Percentiles rank a stretch among this genome's conserved stretches.
These are phyloP conservation scores for Mythimna vitellina DNA, from an alignment of 2,888 invertebrate genomes.

Conservation along the genomic window DNA sequence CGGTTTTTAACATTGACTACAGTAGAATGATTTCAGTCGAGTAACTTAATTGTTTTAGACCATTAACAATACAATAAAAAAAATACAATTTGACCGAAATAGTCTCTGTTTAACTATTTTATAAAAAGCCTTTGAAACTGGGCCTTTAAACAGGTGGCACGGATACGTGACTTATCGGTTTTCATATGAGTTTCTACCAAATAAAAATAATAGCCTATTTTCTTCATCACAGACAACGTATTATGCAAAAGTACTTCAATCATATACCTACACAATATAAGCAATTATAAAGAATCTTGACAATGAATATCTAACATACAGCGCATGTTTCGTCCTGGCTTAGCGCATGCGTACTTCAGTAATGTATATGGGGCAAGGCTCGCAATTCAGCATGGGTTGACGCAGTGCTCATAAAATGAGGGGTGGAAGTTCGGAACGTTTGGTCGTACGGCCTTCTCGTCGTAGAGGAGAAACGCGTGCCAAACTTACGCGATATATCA, in stretches of 20 bases:
- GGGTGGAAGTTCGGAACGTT: constrained; percentile 87
- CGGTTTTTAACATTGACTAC: no score
- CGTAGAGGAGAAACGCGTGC: constrained; percentile 85
- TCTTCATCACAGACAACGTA: not conserved
- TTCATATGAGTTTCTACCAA: not conserved
- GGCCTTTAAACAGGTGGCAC: no score
- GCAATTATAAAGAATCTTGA: constrained; percentile 22
- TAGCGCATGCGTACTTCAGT: constrained; percentile 71
- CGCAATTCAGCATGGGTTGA: constrained; percentile 85
- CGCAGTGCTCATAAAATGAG: constrained; percentile 85
- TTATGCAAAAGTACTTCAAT: constrained; percentile 1
- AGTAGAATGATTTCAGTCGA: no score
- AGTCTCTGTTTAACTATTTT: no score
- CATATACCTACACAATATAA: not conserved
- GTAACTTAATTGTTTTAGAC: no score
- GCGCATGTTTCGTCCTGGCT: constrained; percentile 76
- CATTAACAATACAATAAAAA: no score
- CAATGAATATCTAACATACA: constrained; percentile 11
- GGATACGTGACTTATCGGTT: no score
- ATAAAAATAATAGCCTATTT: not conserved
- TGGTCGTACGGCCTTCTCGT: constrained; percentile 83
- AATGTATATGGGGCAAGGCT: constrained; percentile 69
- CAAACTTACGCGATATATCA: constrained; percentile 85
- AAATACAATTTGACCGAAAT: no score
- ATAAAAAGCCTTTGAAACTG: no score